Evolutionary conservation across 2,888 invertebrate species (phyloP), one percentile per base, ranked within the genome.

Genomic region (Cephus runcator): DNA sequence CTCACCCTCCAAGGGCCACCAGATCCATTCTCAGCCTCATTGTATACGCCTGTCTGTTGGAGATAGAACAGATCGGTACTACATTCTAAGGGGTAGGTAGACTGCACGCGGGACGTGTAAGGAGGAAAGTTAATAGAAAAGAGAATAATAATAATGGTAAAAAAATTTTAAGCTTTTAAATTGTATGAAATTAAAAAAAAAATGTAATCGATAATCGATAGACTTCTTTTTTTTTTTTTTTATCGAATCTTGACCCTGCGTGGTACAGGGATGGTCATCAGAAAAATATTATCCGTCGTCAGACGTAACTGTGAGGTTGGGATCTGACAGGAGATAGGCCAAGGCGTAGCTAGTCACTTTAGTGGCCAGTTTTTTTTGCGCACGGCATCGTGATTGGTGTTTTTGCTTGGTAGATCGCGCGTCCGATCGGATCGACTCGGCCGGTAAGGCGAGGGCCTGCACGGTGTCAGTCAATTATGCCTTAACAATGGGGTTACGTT

Each of bases 401-500:
- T 89, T 88, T 89, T 89, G 86, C 85, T 79, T 77, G 40, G 69
- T 79, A 81, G 80, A 85, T 81, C 84, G 83, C 80, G 77, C 80
- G 83, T 83, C 83, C 81, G 86, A 88, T 87, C 86, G 85, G 84
- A 79, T 83, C 79, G 35, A 76, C 76, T 82, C 74, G 78, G 79
- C 78, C 79, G 81, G 80, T 73, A 75, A 83, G 83, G 79, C 77
- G 79, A 81, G 81, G 76, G 69, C 83, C 77, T 86, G 85, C 87
- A 86, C 85, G 85, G 86, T 88, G 88, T 87, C 87, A 88, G 88
- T 90, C 90, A 89, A 91, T 90, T 90, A 90, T 86, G 85, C 85
- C 87, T 85, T 86, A 90, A 90, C 90, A 91, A 90, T 89, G 87
- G 86, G 85, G 86, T 90, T 89, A 91, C 89, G 88, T 90, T 90